Conservation (phyloP, 1,140 invertebrate genomes). For the Bacillus rossius region DNA sequence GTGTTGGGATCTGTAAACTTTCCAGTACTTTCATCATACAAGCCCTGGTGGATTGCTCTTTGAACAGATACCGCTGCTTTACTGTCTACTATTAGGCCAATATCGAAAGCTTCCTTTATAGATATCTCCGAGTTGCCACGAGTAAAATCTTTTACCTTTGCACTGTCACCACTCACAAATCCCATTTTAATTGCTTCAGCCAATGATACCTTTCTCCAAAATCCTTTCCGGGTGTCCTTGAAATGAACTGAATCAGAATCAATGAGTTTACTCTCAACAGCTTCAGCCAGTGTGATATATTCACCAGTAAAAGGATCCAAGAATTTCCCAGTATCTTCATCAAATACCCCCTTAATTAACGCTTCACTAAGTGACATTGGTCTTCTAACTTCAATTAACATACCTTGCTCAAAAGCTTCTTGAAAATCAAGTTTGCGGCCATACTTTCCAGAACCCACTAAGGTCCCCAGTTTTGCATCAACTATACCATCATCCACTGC, state of each 20-base stretch:
- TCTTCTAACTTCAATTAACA: constrained; percentile 70
- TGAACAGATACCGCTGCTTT: constrained; percentile 79
- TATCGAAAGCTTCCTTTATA: constrained; percentile 74
- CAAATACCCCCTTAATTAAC: constrained; percentile 74
- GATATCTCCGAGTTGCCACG: constrained; percentile 60
- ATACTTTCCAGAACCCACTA: constrained; percentile 52
- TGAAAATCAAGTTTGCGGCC: constrained; percentile 70
- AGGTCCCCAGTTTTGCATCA: constrained; percentile 61
- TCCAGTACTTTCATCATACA: constrained; percentile 75
- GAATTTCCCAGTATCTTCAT: constrained; percentile 55
- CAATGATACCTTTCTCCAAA: constrained; percentile 67
- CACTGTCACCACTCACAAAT: constrained; percentile 66
- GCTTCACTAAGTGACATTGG: constrained; percentile 81
- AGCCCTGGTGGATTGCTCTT: constrained; percentile 77
- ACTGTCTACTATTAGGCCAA: constrained; percentile 72
- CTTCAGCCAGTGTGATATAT: constrained; percentile 66
- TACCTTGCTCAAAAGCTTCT: constrained; percentile 79
- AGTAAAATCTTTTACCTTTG: constrained; percentile 61
- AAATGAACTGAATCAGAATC: constrained; percentile 79
- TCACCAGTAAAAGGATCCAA: constrained; percentile 72
- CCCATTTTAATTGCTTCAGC: constrained; percentile 67
- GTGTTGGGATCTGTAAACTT: constrained; percentile 74
- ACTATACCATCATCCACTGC: constrained; percentile 74
- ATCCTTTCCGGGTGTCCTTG: constrained; percentile 69
- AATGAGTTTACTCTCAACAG: constrained; percentile 65